Conservation (phyloP, 1,140 invertebrate species). For the Pantala flavescens region DNA sequence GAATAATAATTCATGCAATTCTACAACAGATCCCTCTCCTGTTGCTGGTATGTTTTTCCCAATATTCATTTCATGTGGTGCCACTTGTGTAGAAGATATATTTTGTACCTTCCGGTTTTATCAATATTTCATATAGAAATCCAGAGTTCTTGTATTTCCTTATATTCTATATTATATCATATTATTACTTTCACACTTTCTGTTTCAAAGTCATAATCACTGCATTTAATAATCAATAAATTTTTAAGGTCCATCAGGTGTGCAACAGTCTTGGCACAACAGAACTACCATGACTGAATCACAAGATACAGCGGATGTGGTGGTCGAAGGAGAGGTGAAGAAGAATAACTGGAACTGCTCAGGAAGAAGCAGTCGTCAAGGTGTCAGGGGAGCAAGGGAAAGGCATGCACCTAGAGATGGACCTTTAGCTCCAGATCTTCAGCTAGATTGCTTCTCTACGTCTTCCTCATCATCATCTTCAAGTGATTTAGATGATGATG, state of each 20-base stretch:
- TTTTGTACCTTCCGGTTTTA: too few relatives aligned
- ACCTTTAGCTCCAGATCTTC: slow-evolving; percentile 62
- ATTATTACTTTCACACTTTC: too few relatives aligned
- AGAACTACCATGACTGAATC: neutral
- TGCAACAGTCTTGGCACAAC: neutral
- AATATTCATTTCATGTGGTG: too few relatives aligned
- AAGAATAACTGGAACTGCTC: neutral
- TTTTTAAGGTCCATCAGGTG: neutral
- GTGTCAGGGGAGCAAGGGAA: neutral
- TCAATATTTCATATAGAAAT: too few relatives aligned
- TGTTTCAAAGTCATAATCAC: too few relatives aligned
- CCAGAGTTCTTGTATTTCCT: too few relatives aligned
- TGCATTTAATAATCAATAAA: too few relatives aligned
- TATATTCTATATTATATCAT: too few relatives aligned
- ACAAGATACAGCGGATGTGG: neutral
- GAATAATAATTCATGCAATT: neutral
- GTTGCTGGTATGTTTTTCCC: neutral
- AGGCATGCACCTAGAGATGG: slow-evolving; percentile 30
- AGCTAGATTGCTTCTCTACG: slow-evolving; percentile 60
- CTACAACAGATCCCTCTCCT: neutral
- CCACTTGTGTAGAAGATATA: too few relatives aligned
- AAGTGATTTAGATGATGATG: slow-evolving; percentile 14
- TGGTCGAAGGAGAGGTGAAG: neutral
- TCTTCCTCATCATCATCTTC: slow-evolving; percentile 11
- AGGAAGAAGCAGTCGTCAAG: neutral